A percentile compares a stretch with the other conserved stretches of the same genome.
Evolutionary conservation across 2,888 invertebrate species (phyloP).

Genomic region (Hirtodrosophila trivittata): DNA sequence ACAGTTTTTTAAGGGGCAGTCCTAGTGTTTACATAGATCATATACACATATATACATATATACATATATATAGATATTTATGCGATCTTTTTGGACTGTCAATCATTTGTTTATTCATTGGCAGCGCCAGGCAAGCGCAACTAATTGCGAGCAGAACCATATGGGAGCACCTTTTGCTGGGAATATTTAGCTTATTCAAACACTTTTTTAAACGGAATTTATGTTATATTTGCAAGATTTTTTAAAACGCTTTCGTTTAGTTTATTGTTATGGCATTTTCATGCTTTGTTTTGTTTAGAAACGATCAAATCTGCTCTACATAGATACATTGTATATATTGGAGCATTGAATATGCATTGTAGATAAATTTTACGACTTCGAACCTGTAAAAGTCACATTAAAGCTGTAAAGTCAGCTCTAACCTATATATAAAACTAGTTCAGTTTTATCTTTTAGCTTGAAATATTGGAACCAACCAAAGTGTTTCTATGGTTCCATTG

Average conservation of each 20-base stretch:
- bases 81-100: constrained; percentile 7
- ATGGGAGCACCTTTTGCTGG: constrained; percentile 61
- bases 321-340: not conserved
- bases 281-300: constrained; percentile 31
- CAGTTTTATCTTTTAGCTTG: too few relatives aligned
- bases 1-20: constrained; percentile 9
- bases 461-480: too few relatives aligned
- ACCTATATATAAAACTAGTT: too few relatives aligned
- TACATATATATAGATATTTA: not conserved
- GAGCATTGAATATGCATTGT: too few relatives aligned
- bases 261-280: constrained; percentile 7
- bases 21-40: not conserved
- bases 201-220: constrained; percentile 29
- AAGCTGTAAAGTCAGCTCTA: too few relatives aligned
- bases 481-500: too few relatives aligned
- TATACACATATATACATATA: constrained; percentile 3
- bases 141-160: constrained; percentile 62
- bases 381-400: too few relatives aligned
- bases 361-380: too few relatives aligned
- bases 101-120: constrained; percentile 53
- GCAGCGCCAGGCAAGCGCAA: constrained; percentile 53
- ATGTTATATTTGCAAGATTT: constrained; percentile 57
- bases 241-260: constrained; percentile 32
- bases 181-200: constrained; percentile 16
- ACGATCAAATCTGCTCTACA: constrained; percentile 7